Conservation (phyloP, 23 tunicate genomes). For the Corella eumyota region DNA sequence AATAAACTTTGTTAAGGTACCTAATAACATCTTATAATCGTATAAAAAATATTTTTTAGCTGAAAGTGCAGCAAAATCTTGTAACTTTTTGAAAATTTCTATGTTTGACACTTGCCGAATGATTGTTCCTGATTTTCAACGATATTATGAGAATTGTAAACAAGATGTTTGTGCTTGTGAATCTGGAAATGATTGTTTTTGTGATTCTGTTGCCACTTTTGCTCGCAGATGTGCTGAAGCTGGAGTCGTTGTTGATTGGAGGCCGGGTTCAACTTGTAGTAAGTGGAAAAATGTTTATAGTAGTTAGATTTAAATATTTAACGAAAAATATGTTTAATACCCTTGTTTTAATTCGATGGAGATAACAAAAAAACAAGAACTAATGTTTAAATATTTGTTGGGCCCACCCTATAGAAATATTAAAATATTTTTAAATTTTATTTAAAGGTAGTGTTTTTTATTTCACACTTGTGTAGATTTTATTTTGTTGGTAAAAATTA, state of each 20-base stretch:
- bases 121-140: constrained; percentile 1
- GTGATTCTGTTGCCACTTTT: constrained; percentile 21
- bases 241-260: constrained; percentile 22
- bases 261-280: constrained; percentile 23
- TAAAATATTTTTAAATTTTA: too few species aligned
- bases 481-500: too few species aligned
- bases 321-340: too few species aligned
- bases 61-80: too few species aligned
- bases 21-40: too few species aligned
- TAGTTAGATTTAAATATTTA: background rate
- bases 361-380: too few species aligned
- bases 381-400: background rate
- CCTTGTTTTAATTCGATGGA: too few species aligned
- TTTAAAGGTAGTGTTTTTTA: too few species aligned
- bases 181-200: constrained; percentile 11
- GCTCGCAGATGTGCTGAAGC: constrained; percentile 6
- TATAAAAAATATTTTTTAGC: too few species aligned
- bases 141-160: constrained; percentile 14
- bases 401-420: constrained; percentile 3
- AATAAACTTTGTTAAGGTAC: too few species aligned
- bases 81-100: too few species aligned
- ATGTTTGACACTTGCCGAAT: constrained; percentile 18
- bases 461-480: too few species aligned
- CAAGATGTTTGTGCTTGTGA: constrained; percentile 39
- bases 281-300: background rate